Base-by-base conservation (phyloP, 2,888 invertebrate species). In the Eupsilia transversa region DNA sequence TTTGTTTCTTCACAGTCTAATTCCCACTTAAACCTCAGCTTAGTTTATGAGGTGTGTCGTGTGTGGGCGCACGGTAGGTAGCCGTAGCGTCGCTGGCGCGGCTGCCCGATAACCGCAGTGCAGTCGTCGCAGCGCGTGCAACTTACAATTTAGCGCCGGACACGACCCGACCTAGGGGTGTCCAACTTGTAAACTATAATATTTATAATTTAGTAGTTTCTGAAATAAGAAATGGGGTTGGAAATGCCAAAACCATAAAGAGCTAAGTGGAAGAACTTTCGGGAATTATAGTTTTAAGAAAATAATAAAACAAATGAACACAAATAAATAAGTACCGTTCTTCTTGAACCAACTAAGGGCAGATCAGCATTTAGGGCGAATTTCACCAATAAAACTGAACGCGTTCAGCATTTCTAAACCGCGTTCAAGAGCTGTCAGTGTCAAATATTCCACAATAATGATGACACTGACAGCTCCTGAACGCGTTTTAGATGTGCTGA, bases 61-160 rank as follows among this genome's bases (percentile, higher is more conserved):
- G 69, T 75, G 87, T 85, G 76, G 85, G 85, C 74, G 79, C 72
- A 71, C 33, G 67, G 72, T 84, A 81, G 80, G 77, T 81, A 79
- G 66, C 78, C 75, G 85, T 73, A 81, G 56, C 63, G 78, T 52
- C 70, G 49, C 63, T 65, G 75, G 77, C 49, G 78, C 38, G 73
- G 67, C 61, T 60, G 74, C 46, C 61, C 73, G 89, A 91, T 90
- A 91, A 87, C 91, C 88, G 89, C 91, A 87, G 63, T 84, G 87
- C 85, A 85, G 87, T 86, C 85, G 86, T 81, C 88, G 88, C 85
- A 85, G 89, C 89, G 91, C 92, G 90, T 91, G 92, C 90, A 87
- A 84, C 86, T 85, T 87, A 90, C 91, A 90, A 92, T 92, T 93
- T 92, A 91, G 90, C 90, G 69, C 57, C 87, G 74, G 83, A 88